Evolutionary conservation across 2,888 invertebrate genomes (phyloP).

Genomic region (Aplocera efformata): DNA sequence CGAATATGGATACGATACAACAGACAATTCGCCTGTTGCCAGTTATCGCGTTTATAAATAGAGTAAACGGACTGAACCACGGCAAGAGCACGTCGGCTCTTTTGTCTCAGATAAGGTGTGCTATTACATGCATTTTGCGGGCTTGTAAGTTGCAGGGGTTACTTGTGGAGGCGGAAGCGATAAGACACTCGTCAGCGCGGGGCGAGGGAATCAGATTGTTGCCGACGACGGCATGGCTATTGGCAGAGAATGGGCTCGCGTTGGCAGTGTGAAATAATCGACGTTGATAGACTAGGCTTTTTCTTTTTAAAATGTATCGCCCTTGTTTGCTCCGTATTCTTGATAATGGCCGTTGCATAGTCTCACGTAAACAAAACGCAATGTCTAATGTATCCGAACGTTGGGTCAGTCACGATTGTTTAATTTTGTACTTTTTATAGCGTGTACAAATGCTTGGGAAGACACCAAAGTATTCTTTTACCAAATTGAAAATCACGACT

Average conservation of each 20-base stretch:
- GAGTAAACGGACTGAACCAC: conserved; percentile 40
- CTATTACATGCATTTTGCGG: conserved; percentile 38
- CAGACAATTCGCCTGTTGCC: conserved; percentile 32
- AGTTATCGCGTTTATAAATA: conserved; percentile 39
- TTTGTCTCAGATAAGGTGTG: conserved; percentile 55
- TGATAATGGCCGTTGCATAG: too few species aligned
- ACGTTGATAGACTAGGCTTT: conserved; percentile 26
- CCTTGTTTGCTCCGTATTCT: neutral
- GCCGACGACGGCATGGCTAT: conserved; percentile 50
- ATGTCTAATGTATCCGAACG: too few species aligned
- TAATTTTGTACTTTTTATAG: conserved; percentile 2
- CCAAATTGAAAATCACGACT: too few species aligned
- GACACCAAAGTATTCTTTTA: too few species aligned
- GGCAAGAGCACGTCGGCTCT: conserved; percentile 44
- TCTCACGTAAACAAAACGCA: too few species aligned
- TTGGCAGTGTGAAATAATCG: conserved; percentile 45
- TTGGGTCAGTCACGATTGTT: conserved; percentile 2
- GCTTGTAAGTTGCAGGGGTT: conserved; percentile 14
- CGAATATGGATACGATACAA: conserved; percentile 33
- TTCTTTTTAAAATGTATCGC: conserved; percentile 5
- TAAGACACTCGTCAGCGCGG: conserved; percentile 46
- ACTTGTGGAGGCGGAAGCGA: conserved; percentile 57
- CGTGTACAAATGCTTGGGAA: too few species aligned
- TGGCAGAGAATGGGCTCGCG: conserved; percentile 53
- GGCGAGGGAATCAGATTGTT: conserved; percentile 69